Conservation (phyloP, 1,140 invertebrate genomes). For the Listronotus oregonensis region DNA sequence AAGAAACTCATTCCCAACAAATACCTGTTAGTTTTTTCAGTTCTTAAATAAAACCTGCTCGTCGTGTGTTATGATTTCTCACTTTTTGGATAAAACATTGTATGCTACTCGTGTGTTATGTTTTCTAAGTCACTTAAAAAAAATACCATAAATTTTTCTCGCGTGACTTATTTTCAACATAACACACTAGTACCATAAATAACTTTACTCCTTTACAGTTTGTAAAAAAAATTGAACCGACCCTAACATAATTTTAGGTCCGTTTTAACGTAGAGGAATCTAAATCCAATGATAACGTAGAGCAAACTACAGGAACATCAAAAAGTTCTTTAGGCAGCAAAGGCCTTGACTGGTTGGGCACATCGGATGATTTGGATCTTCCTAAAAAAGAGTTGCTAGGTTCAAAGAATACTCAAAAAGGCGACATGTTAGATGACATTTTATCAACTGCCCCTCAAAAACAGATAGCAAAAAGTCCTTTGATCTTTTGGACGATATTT, state of each 20-base stretch:
- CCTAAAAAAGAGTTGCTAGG: slow-evolving; percentile 4
- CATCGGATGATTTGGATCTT: slow-evolving; percentile 1
- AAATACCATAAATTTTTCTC: no score
- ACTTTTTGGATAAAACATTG: no score
- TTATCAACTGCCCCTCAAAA: slow-evolving; percentile 10
- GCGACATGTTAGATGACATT: slow-evolving; percentile 7
- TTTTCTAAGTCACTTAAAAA: no score
- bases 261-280: slow-evolving; percentile 16
- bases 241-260: slow-evolving; percentile 13
- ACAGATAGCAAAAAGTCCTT: slow-evolving; percentile 29
- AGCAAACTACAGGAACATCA: slow-evolving; percentile 10
- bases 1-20: no score
- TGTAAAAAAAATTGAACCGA: neutral
- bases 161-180: no score
- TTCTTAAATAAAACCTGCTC: no score
- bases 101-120: no score
- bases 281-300: neutral
- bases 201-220: neutral
- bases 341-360: slow-evolving; percentile 21
- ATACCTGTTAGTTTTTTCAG: no score
- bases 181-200: no score
- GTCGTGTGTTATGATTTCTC: no score
- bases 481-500: slow-evolving; percentile 48
- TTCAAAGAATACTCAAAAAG: neutral
- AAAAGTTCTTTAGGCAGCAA: slow-evolving; percentile 11